Evolutionary conservation across 1,140 invertebrate species (phyloP).

Genomic region (Zaprionus davidi): DNA sequence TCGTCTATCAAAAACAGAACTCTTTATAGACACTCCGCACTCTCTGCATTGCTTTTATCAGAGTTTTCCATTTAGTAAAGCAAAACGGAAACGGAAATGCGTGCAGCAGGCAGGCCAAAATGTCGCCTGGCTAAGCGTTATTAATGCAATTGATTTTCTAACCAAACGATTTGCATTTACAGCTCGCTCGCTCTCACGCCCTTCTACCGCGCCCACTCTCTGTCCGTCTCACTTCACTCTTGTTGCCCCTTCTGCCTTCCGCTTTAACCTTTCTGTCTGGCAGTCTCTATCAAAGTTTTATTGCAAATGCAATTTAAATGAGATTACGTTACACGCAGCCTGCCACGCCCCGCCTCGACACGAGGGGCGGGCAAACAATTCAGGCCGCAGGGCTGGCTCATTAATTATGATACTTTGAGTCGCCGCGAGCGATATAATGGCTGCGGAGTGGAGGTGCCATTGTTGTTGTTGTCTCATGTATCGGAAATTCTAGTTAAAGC

Average conservation of each 20-base stretch:
- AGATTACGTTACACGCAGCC: constrained; percentile 35
- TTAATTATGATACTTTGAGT: constrained; percentile 75
- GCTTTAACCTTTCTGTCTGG: not conserved
- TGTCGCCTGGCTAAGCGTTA: constrained; percentile 33
- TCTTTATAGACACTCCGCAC: not conserved
- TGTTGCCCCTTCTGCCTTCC: not conserved
- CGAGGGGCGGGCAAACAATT: constrained; percentile 15
- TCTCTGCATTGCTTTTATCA: not conserved
- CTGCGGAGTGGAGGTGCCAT: constrained; percentile 14
- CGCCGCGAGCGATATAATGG: constrained; percentile 16
- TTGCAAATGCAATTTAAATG: constrained; percentile 61
- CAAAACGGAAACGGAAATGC: constrained; percentile 45
- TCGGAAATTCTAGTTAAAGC: constrained; percentile 68
- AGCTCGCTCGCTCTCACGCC: not conserved
- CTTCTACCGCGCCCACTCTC: not conserved
- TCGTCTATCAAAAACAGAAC: not conserved
- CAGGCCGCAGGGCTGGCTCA: constrained; percentile 47
- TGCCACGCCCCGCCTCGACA: constrained; percentile 27
- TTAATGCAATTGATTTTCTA: constrained; percentile 68
- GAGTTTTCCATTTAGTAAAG: not conserved
- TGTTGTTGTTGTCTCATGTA: constrained; percentile 45
- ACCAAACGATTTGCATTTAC: constrained; percentile 34
- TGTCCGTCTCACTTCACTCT: not conserved
- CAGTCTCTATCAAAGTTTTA: constrained; percentile 21
- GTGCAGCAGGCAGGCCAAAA: constrained; percentile 29